Evolutionary conservation across 2,113 vertebrate species (phyloP).

Genomic region (Crotophaga sulcirostris): DNA sequence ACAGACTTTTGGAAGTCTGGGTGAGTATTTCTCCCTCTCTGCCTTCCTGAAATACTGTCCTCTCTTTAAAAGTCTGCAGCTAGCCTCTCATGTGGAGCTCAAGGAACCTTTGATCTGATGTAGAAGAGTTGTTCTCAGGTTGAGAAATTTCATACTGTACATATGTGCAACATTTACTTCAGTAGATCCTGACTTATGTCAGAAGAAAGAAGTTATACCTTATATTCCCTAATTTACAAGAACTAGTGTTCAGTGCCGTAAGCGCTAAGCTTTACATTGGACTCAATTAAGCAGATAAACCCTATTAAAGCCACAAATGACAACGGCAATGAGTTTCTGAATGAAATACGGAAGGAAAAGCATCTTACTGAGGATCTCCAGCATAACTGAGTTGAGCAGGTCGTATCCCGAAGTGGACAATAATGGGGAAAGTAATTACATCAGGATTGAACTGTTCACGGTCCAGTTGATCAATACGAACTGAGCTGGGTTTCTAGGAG

Average conservation of each 20-base stretch:
- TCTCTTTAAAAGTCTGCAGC: fast-evolving
- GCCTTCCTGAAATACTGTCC: neutral
- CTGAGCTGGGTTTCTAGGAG: constrained; percentile 94
- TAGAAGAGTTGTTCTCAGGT: neutral
- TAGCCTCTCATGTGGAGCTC: fast-evolving
- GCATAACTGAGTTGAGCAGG: constrained; percentile 99
- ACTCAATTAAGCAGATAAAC: neutral
- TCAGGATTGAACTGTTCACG: constrained; percentile 97
- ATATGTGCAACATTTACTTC: neutral
- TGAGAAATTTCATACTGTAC: neutral
- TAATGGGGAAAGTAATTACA: constrained; percentile 98
- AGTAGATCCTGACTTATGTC: neutral
- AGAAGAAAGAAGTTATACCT: neutral
- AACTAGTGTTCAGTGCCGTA: neutral
- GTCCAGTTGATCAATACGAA: constrained; percentile 98
- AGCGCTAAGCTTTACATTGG: fast-evolving
- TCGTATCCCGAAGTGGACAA: constrained; percentile 97
- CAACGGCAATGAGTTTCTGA: neutral
- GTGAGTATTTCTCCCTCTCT: neutral
- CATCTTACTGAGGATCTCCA: constrained; percentile 97
- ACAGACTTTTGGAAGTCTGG: neutral
- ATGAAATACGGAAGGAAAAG: constrained; percentile 39
- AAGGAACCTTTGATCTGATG: neutral
- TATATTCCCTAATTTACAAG: neutral
- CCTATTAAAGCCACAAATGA: neutral